phyloP scores from a whole-genome alignment of 2,797 vertebrate species.

The Pogonophryne albipinna region DNA sequence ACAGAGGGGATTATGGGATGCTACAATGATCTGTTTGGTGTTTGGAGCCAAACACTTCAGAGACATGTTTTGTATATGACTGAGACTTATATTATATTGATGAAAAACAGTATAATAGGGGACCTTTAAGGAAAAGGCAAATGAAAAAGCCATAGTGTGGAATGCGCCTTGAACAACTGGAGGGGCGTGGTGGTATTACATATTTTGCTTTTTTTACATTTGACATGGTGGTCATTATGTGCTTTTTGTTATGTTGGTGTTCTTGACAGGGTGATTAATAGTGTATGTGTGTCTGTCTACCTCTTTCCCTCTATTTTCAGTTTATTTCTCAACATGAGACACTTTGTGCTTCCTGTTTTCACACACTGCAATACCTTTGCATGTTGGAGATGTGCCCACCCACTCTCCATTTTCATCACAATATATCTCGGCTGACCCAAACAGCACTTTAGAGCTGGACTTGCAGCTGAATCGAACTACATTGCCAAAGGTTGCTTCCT shows the following conservation, averaged over 20 bases:
- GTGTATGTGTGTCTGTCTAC: neutral
- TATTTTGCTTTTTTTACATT: neutral
- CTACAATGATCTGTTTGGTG: too few species aligned
- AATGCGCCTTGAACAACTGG: too few species aligned
- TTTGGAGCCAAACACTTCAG: too few species aligned
- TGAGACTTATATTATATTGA: too few species aligned
- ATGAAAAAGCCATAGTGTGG: neutral
- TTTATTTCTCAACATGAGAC: neutral
- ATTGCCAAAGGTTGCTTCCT: conserved; percentile 70
- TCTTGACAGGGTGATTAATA: neutral
- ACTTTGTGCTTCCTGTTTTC: neutral
- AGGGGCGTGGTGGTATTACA: too few species aligned
- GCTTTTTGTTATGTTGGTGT: neutral
- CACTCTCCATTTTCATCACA: conserved; percentile 76
- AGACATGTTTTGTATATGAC: too few species aligned
- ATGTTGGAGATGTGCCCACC: conserved; percentile 53
- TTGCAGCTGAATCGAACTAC: conserved; percentile 77
- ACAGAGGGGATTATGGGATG: too few species aligned
- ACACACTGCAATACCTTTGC: conserved; percentile 66
- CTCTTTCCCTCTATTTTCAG: too few species aligned
- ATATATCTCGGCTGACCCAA: conserved; percentile 38
- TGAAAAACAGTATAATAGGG: too few species aligned
- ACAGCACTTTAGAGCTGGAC: neutral
- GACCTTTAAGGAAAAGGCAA: neutral
- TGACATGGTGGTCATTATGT: neutral